Evolutionary conservation across 2,797 vertebrate genomes (phyloP).

Genomic region (Rhyacichthys aspro): DNA sequence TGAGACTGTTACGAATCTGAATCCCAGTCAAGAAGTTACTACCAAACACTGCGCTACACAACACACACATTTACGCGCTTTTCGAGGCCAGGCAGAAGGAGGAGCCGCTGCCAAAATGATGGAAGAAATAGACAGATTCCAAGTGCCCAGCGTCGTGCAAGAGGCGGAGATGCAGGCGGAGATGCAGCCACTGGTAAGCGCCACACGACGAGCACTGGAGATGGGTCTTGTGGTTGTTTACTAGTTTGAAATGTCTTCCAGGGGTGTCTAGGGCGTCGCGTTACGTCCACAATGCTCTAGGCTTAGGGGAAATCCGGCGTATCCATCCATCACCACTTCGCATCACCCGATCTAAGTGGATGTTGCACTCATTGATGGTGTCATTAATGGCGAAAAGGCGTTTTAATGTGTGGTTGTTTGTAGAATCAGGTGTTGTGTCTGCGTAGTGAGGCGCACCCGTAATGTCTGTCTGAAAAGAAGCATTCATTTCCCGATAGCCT

Average conservation of each 20-base stretch:
- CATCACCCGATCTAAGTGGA: slow-evolving; percentile 16
- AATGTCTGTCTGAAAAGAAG: slow-evolving; percentile 70
- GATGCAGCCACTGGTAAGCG: slow-evolving; percentile 94
- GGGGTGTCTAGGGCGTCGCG: slow-evolving; percentile 26
- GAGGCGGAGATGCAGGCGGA: slow-evolving; percentile 94
- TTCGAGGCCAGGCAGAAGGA: slow-evolving; percentile 16
- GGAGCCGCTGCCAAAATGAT: slow-evolving; percentile 86
- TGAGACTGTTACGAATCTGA: slow-evolving; percentile 75
- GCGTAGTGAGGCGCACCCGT: slow-evolving; percentile 70
- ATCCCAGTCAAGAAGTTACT: slow-evolving; percentile 9
- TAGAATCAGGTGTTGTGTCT: slow-evolving; percentile 48
- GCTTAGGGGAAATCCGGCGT: slow-evolving; percentile 8
- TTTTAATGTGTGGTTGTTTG: not conserved
- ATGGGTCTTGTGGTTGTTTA: not conserved
- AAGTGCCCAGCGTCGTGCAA: slow-evolving; percentile 89
- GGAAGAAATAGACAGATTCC: slow-evolving; percentile 97
- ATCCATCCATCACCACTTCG: slow-evolving; percentile 32
- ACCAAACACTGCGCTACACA: slow-evolving; percentile 1
- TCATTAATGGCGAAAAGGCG: not conserved
- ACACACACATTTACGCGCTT: too few relatives aligned
- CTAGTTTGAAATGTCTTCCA: not conserved
- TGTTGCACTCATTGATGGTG: not conserved
- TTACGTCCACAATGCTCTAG: not conserved
- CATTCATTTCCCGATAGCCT: slow-evolving; percentile 52
- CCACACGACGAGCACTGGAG: not conserved